phyloP scores from a whole-genome alignment of 2,888 invertebrate genomes.

The Ganaspis brasiliensis region DNA sequence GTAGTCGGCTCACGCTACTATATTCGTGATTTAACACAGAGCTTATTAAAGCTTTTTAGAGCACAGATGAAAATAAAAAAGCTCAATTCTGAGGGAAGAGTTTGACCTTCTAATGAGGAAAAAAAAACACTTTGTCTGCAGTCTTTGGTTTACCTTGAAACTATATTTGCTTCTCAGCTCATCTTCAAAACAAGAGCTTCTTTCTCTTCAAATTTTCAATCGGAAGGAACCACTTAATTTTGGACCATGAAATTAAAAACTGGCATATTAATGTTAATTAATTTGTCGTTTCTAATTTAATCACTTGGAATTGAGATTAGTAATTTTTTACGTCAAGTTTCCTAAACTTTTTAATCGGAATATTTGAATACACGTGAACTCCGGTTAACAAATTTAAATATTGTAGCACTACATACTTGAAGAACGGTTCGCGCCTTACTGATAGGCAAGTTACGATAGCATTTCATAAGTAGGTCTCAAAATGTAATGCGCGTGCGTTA shows the following conservation, averaged over 20 bases:
- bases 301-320: not conserved
- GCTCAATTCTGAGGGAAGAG: not conserved
- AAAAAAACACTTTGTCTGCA: constrained; percentile 20
- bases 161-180: constrained; percentile 36
- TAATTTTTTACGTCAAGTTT: not conserved
- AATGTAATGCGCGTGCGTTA: constrained; percentile 63
- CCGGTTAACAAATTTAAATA: constrained; percentile 12
- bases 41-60: constrained; percentile 27
- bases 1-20: not conserved
- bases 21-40: constrained; percentile 6
- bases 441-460: constrained; percentile 70
- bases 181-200: constrained; percentile 14
- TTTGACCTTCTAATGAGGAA: not conserved
- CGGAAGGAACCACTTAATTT: not conserved
- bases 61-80: constrained; percentile 34
- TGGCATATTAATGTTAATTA: not conserved
- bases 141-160: constrained; percentile 35
- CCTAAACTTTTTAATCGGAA: constrained; percentile 1
- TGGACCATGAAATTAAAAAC: not conserved
- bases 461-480: constrained; percentile 48
- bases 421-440: constrained; percentile 71
- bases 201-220: constrained; percentile 10
- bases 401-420: constrained; percentile 63
- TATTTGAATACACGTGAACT: constrained; percentile 20
- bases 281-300: not conserved